A percentile compares a stretch with the other conserved stretches of the same genome.
Conservation (phyloP, 1,140 invertebrate genomes). For the Dinothrombium tinctorium region DNA sequence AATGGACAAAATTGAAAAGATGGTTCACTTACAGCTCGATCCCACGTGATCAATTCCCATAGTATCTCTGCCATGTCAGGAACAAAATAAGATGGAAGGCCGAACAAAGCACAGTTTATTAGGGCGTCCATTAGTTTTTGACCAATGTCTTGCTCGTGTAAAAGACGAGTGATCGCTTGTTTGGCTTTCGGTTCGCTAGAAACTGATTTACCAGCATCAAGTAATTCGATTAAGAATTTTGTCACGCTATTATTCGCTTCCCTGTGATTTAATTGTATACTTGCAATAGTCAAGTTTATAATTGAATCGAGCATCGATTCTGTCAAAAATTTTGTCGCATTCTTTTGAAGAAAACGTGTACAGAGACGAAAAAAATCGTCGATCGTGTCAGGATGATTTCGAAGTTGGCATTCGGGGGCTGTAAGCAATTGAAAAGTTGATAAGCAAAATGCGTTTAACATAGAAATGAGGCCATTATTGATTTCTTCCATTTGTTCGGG, state of each 20-base stretch:
- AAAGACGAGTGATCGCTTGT: no score
- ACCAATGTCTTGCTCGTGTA: conserved; percentile 35
- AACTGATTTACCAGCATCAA: conserved; percentile 39
- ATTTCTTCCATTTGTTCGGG: conserved; percentile 2
- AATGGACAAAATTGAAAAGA: no score
- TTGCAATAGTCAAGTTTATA: conserved; percentile 23
- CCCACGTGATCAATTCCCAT: conserved; percentile 40
- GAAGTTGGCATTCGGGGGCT: conserved; percentile 35
- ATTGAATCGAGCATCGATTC: conserved; percentile 41
- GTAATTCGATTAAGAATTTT: conserved; percentile 65
- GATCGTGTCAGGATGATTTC: conserved; percentile 85
- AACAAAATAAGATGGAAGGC: conserved; percentile 54
- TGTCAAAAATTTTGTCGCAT: conserved; percentile 52
- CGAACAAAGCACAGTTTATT: conserved; percentile 54
- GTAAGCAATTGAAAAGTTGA: conserved; percentile 52
- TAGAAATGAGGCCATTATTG: conserved; percentile 9
- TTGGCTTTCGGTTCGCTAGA: conserved; percentile 21
- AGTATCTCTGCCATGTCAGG: conserved; percentile 63
- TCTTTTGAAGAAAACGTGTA: conserved; percentile 58
- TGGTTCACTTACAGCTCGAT: conserved; percentile 24
- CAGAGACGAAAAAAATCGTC: conserved; percentile 86
- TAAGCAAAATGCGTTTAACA: conserved; percentile 39
- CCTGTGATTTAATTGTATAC: conserved; percentile 48
- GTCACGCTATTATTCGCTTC: conserved; percentile 88
- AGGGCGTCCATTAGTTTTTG: conserved; percentile 43